phyloP scores from a whole-genome alignment of 1,140 invertebrate species.

The Arctopsyche grandis region DNA sequence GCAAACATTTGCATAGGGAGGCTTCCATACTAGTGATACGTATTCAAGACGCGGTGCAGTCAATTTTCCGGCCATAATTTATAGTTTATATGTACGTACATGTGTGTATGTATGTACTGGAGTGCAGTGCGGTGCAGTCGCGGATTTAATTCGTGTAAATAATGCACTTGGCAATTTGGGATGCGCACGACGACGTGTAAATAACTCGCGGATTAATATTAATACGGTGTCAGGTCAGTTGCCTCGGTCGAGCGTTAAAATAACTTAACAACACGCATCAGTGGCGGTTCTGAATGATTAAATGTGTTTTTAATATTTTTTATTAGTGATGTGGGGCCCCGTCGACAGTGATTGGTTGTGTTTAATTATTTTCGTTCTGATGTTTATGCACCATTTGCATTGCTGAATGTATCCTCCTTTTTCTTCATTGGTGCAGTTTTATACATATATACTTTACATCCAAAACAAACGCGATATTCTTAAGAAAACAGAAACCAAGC shows the following conservation, averaged over 20 bases:
- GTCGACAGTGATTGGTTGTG: too few species aligned
- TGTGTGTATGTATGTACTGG: background rate
- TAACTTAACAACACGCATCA: conserved; percentile 41
- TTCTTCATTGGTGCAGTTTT: too few species aligned
- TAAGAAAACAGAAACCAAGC: too few species aligned
- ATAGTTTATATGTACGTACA: background rate
- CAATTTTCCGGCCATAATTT: conserved; percentile 30
- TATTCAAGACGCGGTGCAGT: background rate
- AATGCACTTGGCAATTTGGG: conserved; percentile 42
- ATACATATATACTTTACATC: too few species aligned
- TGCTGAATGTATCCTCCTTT: too few species aligned
- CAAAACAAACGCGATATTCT: too few species aligned
- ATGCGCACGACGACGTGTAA: conserved; percentile 47
- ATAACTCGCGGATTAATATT: conserved; percentile 53
- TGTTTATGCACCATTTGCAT: too few species aligned
- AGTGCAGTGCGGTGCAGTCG: background rate
- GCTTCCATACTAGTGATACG: background rate
- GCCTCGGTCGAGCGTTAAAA: conserved; percentile 46
- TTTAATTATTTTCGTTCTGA: too few species aligned
- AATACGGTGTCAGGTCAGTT: conserved; percentile 51
- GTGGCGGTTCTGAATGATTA: conserved; percentile 9
- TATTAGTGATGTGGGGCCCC: too few species aligned
- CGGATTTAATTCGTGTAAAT: conserved; percentile 42
- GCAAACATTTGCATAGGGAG: conserved; percentile 14
- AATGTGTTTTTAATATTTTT: too few species aligned